Percentiles rank a stretch among this genome's conserved stretches.
Evolutionary conservation across 2,888 invertebrate genomes (phyloP).

Genomic region (Ophion costatus): DNA sequence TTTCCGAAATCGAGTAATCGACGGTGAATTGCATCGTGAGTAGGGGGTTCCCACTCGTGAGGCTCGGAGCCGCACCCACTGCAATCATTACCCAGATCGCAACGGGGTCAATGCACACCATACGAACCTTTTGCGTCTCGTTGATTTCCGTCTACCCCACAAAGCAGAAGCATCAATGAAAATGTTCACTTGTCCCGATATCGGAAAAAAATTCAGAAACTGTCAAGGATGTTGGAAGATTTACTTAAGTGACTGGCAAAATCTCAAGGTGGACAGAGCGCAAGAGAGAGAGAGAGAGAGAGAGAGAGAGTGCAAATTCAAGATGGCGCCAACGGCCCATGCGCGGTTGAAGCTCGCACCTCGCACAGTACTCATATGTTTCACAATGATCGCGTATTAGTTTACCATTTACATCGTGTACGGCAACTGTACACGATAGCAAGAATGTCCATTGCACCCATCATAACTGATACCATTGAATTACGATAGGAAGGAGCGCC

Average conservation of each 20-base stretch:
- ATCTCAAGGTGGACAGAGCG: neutral
- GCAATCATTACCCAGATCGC: conserved; percentile 35
- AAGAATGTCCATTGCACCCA: neutral
- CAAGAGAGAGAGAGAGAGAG: neutral
- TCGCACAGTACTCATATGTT: conserved; percentile 8
- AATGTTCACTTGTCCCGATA: conserved; percentile 14
- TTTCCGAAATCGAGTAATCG: neutral
- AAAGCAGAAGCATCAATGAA: neutral
- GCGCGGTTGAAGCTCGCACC: conserved; percentile 5
- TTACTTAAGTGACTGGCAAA: neutral
- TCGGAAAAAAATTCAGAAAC: neutral
- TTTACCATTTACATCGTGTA: conserved; percentile 16
- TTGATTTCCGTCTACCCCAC: neutral
- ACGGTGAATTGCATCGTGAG: no score
- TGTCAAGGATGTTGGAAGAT: neutral
- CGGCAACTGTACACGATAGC: neutral
- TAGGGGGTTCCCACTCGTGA: conserved; percentile 2
- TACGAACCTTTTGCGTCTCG: neutral
- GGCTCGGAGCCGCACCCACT: conserved; percentile 55
- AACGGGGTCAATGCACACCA: conserved; percentile 30
- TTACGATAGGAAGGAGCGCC: conserved; percentile 3
- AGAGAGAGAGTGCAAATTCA: conserved; percentile 33
- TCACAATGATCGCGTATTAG: conserved; percentile 12
- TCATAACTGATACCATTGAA: neutral
- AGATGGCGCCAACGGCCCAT: conserved; percentile 57